Evolutionary conservation across 2,113 vertebrate species (phyloP).

Genomic region (Ondatra zibethicus): DNA sequence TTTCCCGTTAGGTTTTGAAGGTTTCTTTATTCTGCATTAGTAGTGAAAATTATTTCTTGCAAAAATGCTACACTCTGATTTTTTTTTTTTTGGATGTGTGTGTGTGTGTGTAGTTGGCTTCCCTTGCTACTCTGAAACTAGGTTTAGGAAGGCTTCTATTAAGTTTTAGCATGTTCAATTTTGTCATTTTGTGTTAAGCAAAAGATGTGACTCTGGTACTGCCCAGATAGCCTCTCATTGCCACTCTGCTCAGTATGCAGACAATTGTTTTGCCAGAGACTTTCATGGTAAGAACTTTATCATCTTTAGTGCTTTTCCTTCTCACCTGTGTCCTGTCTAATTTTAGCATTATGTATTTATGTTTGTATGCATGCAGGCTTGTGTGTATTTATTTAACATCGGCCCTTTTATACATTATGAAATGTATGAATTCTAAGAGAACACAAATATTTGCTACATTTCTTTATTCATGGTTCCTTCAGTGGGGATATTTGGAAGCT

Average conservation of each 20-base stretch:
- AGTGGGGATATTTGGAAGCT: not conserved
- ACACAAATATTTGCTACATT: not conserved
- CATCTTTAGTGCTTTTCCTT: not conserved
- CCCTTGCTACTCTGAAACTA: not conserved
- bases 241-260: too few relatives aligned
- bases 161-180: not conserved
- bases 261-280: not conserved
- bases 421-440: not conserved
- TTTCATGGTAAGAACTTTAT: not conserved
- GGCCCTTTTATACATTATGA: not conserved
- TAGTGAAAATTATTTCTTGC: not conserved
- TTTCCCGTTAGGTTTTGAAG: not conserved
- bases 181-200: not conserved
- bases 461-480: not conserved
- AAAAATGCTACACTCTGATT: not conserved
- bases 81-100: not conserved
- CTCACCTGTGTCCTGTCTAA: not conserved
- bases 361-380: not conserved
- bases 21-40: not conserved
- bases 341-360: not conserved
- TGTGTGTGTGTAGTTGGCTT: not conserved
- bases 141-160: not conserved
- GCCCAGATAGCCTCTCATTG: rapidly evolving
- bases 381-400: not conserved
- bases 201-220: not conserved